Base-by-base conservation (phyloP, 2,113 vertebrate genomes). In the Gyps fulvus region DNA sequence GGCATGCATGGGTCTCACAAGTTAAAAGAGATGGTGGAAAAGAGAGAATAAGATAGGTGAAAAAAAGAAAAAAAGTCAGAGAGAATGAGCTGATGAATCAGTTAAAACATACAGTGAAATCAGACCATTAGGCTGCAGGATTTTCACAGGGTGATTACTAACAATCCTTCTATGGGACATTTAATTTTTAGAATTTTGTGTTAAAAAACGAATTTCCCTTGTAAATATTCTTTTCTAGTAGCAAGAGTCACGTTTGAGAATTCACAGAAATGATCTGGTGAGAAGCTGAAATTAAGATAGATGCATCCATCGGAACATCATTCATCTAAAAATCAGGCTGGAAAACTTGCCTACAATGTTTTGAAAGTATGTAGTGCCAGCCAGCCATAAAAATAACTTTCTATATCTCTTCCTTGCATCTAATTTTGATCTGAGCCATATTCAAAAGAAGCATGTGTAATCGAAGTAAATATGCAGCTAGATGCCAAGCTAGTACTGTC, bases 131-230 rank as follows among this genome's bases (percentile, higher is more conserved):
- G 7, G 13, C 22, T 88, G 6, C 21, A 83, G 32, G 26, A 23
- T 34, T 6, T 38, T 92, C 26, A 26, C 20, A 52, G 8, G 7
- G 1, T 50, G 9, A 43, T 63, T 58, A 61, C 14, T 57, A 76
- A 22, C 7, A 42, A 17, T 42, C 21, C 1, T 0, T 14, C 10
- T 52, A 29, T 45, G 13, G 5, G 15, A 47, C 5, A 66, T 21
- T 34, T 43, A 69, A 40, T 42, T 90, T 2, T 42, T 71, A 22
- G 2, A 50, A n/a, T 16, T 59, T 61, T 45, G 19, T 55, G 20
- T 59, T 89, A 69, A 90, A 92, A 88, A 25, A 7, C 9, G 45
- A 36, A 67, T 69, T 90, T 71, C 6, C 72, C 2, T 32, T 72
- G 11, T 43, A 32, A 83, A 31, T 79, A 63, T 38, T 50, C 4